Evolutionary conservation across 2,797 vertebrate genomes (phyloP).

Genomic region (Zenarchopterus dispar): DNA sequence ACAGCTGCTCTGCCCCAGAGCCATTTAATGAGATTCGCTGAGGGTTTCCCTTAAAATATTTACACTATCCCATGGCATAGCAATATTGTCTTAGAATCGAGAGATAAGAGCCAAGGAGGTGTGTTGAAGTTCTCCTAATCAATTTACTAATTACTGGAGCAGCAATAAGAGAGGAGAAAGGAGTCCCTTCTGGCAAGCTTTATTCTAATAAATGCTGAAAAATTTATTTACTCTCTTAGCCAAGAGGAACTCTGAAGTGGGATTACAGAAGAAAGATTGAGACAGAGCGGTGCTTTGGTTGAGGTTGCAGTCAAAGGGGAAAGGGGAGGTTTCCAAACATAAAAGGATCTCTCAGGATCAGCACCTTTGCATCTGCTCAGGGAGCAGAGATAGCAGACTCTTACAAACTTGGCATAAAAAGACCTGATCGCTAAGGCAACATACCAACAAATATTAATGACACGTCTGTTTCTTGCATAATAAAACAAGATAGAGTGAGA

Average conservation of each 20-base stretch:
- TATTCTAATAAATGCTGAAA: slow-evolving; percentile 86
- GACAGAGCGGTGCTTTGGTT: slow-evolving; percentile 64
- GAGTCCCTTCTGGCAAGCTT: slow-evolving; percentile 83
- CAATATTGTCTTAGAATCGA: slow-evolving; percentile 84
- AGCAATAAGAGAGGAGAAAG: slow-evolving; percentile 79
- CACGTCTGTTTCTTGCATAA: slow-evolving; percentile 64
- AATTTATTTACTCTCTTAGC: slow-evolving; percentile 82
- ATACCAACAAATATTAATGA: slow-evolving; percentile 76
- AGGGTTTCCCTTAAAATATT: slow-evolving; percentile 88
- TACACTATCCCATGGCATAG: slow-evolving; percentile 80
- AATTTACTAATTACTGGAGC: slow-evolving; percentile 87
- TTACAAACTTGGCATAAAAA: slow-evolving; percentile 69
- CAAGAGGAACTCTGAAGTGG: slow-evolving; percentile 82
- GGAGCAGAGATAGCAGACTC: slow-evolving; percentile 57
- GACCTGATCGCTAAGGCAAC: slow-evolving; percentile 69
- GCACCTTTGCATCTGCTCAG: slow-evolving; percentile 76
- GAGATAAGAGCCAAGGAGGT: slow-evolving; percentile 85
- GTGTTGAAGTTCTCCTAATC: slow-evolving; percentile 86
- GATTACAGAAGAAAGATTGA: slow-evolving; percentile 80
- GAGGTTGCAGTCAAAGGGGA: slow-evolving; percentile 72
- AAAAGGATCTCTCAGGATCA: slow-evolving; percentile 74
- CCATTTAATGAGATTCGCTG: slow-evolving; percentile 83
- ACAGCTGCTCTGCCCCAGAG: slow-evolving; percentile 81
- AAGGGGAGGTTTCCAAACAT: slow-evolving; percentile 74
- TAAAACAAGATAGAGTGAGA: slow-evolving; percentile 49